Percentiles rank a stretch among this genome's conserved stretches.
These are phyloP conservation scores for Acrobasis consociella DNA, from an alignment of 2,888 invertebrate genomes.

Conservation along the genomic window DNA sequence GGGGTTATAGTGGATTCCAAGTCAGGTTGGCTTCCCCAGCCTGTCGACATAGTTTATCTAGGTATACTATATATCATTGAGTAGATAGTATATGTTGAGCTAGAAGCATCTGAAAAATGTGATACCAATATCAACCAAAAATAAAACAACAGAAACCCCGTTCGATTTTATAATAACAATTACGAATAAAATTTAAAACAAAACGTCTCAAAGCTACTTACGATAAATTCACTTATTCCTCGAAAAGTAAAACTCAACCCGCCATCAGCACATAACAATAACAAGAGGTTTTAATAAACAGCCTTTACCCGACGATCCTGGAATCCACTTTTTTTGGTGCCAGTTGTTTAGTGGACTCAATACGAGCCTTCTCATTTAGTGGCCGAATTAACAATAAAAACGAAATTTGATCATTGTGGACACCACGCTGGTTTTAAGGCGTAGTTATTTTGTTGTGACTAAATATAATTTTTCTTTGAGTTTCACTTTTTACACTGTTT, in stretches of 20 bases:
- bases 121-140: too few species aligned
- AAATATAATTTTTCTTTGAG: too few species aligned
- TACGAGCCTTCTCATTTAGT: conserved; percentile 71
- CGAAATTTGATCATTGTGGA: conserved; percentile 81
- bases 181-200: not conserved
- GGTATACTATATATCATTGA: too few species aligned
- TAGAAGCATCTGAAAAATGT: too few species aligned
- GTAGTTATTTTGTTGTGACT: conserved; percentile 29
- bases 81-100: too few species aligned
- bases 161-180: too few species aligned
- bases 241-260: conserved; percentile 23
- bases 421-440: conserved; percentile 64
- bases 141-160: too few species aligned
- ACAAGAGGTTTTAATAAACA: conserved; percentile 21
- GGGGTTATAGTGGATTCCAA: too few species aligned
- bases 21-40: too few species aligned
- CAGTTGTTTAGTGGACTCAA: conserved; percentile 65
- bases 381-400: conserved; percentile 79
- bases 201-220: conserved; percentile 7
- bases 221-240: conserved; percentile 17
- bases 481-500: too few species aligned
- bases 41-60: too few species aligned
- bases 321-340: conserved; percentile 58
- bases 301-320: conserved; percentile 41
- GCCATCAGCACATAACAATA: conserved; percentile 28